These are phyloP conservation scores for Eueides isabella DNA, from an alignment of 1,140 invertebrate genomes.

Conservation along the genomic window DNA sequence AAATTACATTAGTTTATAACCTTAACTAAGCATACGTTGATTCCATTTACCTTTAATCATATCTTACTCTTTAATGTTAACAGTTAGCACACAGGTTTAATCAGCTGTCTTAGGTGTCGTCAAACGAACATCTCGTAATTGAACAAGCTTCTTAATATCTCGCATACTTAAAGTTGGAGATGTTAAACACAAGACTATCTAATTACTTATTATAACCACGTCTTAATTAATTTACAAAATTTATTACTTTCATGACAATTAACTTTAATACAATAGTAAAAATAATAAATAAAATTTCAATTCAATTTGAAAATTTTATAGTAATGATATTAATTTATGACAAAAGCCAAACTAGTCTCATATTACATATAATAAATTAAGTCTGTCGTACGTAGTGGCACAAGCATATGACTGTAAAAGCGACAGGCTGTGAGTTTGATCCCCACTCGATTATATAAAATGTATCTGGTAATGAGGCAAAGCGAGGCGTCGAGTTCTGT, in stretches of 20 bases:
- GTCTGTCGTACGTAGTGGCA: too few species aligned
- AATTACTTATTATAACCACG: background rate
- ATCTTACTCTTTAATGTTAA: background rate
- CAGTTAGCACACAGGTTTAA: background rate
- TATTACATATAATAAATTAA: too few species aligned
- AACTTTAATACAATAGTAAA: background rate
- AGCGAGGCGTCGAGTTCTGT: too few species aligned
- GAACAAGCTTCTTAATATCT: background rate
- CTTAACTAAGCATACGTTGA: background rate
- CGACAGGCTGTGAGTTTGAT: too few species aligned
- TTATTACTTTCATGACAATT: slow-evolving; percentile 1
- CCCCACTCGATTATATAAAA: too few species aligned
- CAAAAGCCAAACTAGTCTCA: too few species aligned
- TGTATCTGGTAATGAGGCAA: too few species aligned
- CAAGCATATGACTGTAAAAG: too few species aligned
- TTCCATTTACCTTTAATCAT: background rate
- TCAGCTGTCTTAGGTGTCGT: slow-evolving; percentile 5
- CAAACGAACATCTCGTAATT: slow-evolving; percentile 1
- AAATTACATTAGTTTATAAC: background rate
- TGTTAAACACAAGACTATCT: background rate
- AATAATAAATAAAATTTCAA: background rate
- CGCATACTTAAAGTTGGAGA: background rate
- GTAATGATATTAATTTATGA: background rate
- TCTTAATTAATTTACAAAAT: background rate
- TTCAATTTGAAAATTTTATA: background rate